Evolutionary conservation across 2,888 invertebrate genomes (phyloP), one percentile per base, ranked within the genome.

Genomic region (Notodonta ziczac): DNA sequence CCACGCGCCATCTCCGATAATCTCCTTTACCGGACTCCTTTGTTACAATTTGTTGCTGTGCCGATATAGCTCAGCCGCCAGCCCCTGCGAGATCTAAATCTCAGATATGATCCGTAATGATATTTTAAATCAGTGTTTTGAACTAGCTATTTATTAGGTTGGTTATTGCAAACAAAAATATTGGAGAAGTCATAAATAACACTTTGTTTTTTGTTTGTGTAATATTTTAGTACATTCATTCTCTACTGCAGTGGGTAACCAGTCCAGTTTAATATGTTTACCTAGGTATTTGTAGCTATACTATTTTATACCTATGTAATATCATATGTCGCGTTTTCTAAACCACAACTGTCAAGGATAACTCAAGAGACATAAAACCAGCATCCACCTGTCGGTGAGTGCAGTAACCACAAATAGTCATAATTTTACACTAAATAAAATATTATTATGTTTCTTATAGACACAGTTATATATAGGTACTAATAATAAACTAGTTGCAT

Each of bases 21-120:
- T 93, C 93, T 92, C 85, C 91, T 93, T 92, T 92, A 78, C 83
- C 83, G 85, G 84, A 84, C 81, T 87, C 87, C 87, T 93, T 93
- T 93, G 93, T 93, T 91, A 89, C 91, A 92, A 92, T 91, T 93
- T 92, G 92, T 90, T 89, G 85, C 83, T 75, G 80, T 77, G 79
- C 85, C 86, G 81, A 89, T 86, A 83, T 82, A 82, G 83, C 75
- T 80, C 77, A 75, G 72, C 32, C 76, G 72, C 32, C 76, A 55
- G 69, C 79, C 82, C 89, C 86, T 84, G 82, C 81, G 84, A 86
- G 92, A 93, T 92, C 85, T 69, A 74, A 81, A 79, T 84, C 84
- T 85, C 86, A 84, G 92, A 92, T 93, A 92, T 87, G 87, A 87
- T 81, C 74, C 84, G 84, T 92, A 92, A 93, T 91, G 92, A 93